Conservation (phyloP, 2,113 vertebrate genomes). For the Anas platyrhynchos region DNA sequence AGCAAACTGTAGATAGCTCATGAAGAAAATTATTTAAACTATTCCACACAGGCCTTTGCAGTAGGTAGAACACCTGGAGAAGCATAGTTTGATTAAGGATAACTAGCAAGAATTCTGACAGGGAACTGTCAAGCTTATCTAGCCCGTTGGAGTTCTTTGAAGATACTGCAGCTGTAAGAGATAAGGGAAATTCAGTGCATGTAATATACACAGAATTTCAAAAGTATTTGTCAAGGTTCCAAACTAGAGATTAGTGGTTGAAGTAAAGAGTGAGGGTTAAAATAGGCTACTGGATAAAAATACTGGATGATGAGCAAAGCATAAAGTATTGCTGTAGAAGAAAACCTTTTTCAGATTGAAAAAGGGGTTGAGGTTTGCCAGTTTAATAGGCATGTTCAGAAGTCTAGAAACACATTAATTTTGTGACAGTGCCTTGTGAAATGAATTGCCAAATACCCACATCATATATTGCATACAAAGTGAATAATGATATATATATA, state of each 20-base stretch:
- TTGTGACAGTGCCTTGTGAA: background rate
- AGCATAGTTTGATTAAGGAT: slow-evolving; percentile 49
- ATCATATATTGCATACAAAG: background rate
- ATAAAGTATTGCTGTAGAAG: background rate
- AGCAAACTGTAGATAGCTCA: background rate
- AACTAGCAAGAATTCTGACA: slow-evolving; percentile 22
- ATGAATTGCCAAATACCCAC: background rate
- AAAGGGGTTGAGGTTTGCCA: slow-evolving; percentile 18
- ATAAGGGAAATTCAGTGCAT: slow-evolving; percentile 57
- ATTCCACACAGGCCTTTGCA: slow-evolving; percentile 19
- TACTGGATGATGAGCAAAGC: background rate
- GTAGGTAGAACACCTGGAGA: slow-evolving; percentile 16
- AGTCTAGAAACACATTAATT: slow-evolving; percentile 26
- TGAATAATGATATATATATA: background rate
- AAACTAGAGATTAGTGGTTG: slow-evolving; percentile 16
- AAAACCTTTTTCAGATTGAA: slow-evolving; percentile 22
- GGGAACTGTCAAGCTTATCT: slow-evolving; percentile 44
- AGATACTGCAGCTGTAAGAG: slow-evolving; percentile 58
- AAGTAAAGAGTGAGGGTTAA: slow-evolving; percentile 33
- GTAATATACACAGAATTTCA: slow-evolving; percentile 44
- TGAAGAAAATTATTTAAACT: background rate
- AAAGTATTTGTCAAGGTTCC: slow-evolving; percentile 51
- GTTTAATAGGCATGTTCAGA: slow-evolving; percentile 39
- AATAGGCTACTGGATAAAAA: slow-evolving; percentile 29
- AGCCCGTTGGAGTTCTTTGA: slow-evolving; percentile 50